Base-by-base conservation (phyloP, 2,888 invertebrate species). In the Invenusta paracnida region DNA sequence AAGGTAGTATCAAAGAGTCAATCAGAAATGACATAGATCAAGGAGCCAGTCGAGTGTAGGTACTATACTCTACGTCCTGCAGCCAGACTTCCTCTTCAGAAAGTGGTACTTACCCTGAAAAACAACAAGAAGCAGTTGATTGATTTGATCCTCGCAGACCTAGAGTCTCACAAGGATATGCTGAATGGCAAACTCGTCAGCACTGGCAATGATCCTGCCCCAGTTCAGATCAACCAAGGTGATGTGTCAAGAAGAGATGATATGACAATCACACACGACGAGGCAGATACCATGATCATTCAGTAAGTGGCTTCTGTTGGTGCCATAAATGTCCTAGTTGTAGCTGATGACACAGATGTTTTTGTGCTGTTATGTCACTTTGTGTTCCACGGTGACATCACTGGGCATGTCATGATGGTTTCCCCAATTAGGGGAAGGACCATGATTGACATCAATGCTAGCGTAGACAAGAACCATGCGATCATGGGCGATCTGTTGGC, bases 121-220 rank as follows among this genome's bases (percentile, higher is more conserved):
- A 83, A 84, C 48, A 88, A 87, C 48, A 87, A 87, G 82, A 67
- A 48, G 1, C 87, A 86, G 83, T 82, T 88, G 73, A 88, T 87
- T 48, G 87, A 86, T 30, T 25, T 87, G 13, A 88, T 87, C 28
- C 88, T 87, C 81, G 17, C 66, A 48, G 67, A 84, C 1, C 28
- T 86, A 27, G 67, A 73, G 73, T 73, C 73, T 73, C 73, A 73
- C 73, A 73, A 73, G 73, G 73, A 73, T 73, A 73, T 17, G 73
- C 73, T 73, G 25, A 73, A 73, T 73, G 73, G 27, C 11, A 73
- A 73, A 73, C 73, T 73, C 73, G 86, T 86, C 29, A 29, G 81
- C 23, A 87, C 86, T 29, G 82, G 29, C 28, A 29, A 66, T 31
- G 83, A 87, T 66, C 82, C 86, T 17, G 67, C 31, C 27, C 81